Conservation (phyloP, 2,797 vertebrate genomes). For the Poeciliopsis presidionis region DNA sequence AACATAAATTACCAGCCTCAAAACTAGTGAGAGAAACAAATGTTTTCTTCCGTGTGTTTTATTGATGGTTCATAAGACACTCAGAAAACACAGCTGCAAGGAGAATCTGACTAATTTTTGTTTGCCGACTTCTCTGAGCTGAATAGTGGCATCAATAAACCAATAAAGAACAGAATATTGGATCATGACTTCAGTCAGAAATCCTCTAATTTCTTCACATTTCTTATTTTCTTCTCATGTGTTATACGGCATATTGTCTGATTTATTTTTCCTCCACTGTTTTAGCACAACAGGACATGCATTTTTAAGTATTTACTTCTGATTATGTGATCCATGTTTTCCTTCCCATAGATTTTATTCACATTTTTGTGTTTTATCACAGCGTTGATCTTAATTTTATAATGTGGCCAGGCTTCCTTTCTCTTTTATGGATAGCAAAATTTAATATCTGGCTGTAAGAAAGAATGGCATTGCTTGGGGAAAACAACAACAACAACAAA, state of each 20-base stretch:
- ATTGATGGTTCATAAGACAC: not conserved
- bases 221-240: slow-evolving; percentile 12
- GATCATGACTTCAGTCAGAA: slow-evolving; percentile 21
- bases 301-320: slow-evolving; percentile 5
- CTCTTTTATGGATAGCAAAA: not conserved
- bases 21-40: not conserved
- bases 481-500: not conserved
- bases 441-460: not conserved
- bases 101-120: slow-evolving; percentile 9
- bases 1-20: not conserved
- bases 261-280: not conserved
- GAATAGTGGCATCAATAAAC: slow-evolving; percentile 32
- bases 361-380: not conserved
- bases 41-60: not conserved
- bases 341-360: not conserved
- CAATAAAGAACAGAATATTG: slow-evolving; percentile 43
- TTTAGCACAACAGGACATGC: not conserved
- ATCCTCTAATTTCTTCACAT: slow-evolving; percentile 30
- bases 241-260: not conserved
- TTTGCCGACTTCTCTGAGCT: slow-evolving; percentile 12
- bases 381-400: not conserved
- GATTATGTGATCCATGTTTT: slow-evolving; percentile 19
- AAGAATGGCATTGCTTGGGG: not conserved
- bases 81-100: not conserved
- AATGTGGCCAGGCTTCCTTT: not conserved